Evolutionary conservation across 2,797 vertebrate genomes (phyloP).

Genomic region (Melanotaenia trifasciata): DNA sequence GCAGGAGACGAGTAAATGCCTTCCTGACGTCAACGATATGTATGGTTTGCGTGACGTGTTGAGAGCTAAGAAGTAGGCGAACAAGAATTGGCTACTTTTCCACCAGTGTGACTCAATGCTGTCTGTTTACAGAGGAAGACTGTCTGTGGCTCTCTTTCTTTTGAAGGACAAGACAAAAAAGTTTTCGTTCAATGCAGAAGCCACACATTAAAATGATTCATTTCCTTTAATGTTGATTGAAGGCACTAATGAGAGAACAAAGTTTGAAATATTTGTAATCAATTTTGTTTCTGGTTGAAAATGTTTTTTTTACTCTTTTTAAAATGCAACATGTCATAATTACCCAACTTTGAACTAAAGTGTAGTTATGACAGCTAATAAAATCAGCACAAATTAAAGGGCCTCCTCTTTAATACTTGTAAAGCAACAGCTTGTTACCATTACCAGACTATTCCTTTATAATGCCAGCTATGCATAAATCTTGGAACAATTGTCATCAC

Average conservation of each 20-base stretch:
- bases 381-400: neutral
- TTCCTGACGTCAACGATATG: slow-evolving; percentile 78
- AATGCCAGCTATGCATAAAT: slow-evolving; percentile 74
- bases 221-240: neutral
- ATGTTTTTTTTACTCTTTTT: neutral
- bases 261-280: neutral
- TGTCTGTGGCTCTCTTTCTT: slow-evolving; percentile 44
- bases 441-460: slow-evolving; percentile 30
- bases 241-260: neutral
- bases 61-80: slow-evolving; percentile 53
- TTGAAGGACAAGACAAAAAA: slow-evolving; percentile 39
- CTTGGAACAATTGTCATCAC: slow-evolving; percentile 74
- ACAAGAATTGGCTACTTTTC: slow-evolving; percentile 59
- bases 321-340: neutral
- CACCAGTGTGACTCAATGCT: slow-evolving; percentile 60
- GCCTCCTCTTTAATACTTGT: neutral
- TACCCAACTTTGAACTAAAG: neutral
- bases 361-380: neutral
- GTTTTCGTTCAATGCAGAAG: neutral
- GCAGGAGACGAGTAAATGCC: slow-evolving; percentile 63
- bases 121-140: slow-evolving; percentile 50
- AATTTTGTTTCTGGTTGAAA: neutral
- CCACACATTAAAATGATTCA: neutral
- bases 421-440: slow-evolving; percentile 19
- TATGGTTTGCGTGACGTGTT: slow-evolving; percentile 64